Evolutionary conservation across 2,888 invertebrate species (phyloP).

Genomic region (Cryptus armator): DNA sequence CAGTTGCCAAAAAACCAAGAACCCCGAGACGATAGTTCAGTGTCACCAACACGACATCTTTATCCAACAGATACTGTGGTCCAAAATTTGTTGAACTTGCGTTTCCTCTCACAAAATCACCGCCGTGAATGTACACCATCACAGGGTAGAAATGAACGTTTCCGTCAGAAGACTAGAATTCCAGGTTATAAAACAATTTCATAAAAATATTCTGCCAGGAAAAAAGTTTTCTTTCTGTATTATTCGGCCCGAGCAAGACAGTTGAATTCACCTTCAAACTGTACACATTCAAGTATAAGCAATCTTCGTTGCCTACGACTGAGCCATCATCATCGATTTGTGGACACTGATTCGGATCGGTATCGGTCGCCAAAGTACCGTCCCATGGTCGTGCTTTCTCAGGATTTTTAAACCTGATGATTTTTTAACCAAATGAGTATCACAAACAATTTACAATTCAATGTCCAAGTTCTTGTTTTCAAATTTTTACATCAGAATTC

Average conservation of each 20-base stretch:
- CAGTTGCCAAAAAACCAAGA: conserved; percentile 71
- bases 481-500: too few species aligned
- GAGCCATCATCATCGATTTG: conserved; percentile 56
- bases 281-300: conserved; percentile 65
- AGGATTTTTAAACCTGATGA: conserved; percentile 68
- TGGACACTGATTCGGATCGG: conserved; percentile 56
- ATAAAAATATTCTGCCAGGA: neutral
- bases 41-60: conserved; percentile 69
- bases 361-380: conserved; percentile 46
- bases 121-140: conserved; percentile 71
- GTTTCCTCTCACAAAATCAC: conserved; percentile 61
- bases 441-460: neutral
- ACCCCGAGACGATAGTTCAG: conserved; percentile 74
- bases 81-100: conserved; percentile 39
- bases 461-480: neutral
- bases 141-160: conserved; percentile 28
- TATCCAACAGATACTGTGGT: conserved; percentile 71
- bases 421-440: too few species aligned
- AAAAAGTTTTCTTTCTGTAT: too few species aligned
- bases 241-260: neutral
- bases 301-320: conserved; percentile 59
- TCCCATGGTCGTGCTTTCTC: conserved; percentile 59
- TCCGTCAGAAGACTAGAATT: neutral
- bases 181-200: neutral
- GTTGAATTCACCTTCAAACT: conserved; percentile 50